Evolutionary conservation across 2,113 vertebrate genomes (phyloP), one percentile per base, ranked within the genome.

Genomic region (Thunnus thynnus): DNA sequence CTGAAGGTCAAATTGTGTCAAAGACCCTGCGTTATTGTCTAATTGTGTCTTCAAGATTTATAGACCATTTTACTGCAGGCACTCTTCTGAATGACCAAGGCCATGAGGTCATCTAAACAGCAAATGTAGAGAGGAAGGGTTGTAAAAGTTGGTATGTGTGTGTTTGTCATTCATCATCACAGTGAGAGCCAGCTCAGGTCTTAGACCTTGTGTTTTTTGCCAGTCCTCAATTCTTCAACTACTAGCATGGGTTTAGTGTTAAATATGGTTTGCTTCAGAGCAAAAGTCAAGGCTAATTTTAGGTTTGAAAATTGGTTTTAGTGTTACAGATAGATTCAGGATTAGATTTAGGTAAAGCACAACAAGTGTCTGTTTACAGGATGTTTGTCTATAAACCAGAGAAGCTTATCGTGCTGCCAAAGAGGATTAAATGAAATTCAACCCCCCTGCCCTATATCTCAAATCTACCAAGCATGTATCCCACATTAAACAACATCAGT

Each of bases 41-140:
- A 52, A 41, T 50, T 57, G 10, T 58, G 13, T 76, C 50, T 48
- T 11, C 2, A 47, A 50, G 75, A 76, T 82, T 78, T 72, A 79
- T 69, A 12, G 44, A 54, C 44, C 7, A 36, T 61, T 81, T 81
- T 20, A 81, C 36, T 61, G 51, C 65, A 16, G 22, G 13, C 17
- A 56, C 48, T 62, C 52, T 32, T 61, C 47, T 54, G 1, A 57
- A 25, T 36, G 16, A 17, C 18, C 41, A 60, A 73, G 71, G 70
- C 13, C 54, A 22, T 1, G 2, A 4, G 48, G 60, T 57, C 44
- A 0, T 66, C n/a, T 30, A 36, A 60, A 48, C 63, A 72, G 68
- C 4, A 30, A 4, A 80, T 44, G 36, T 41, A 64, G 55, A 61
- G 55, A 48, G 52, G 18, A 30, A 20, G 22, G 27, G 5, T 22